Evolutionary conservation across 2,888 invertebrate species (phyloP), one percentile per base, ranked within the genome.

Genomic region (Molorchus minor): DNA sequence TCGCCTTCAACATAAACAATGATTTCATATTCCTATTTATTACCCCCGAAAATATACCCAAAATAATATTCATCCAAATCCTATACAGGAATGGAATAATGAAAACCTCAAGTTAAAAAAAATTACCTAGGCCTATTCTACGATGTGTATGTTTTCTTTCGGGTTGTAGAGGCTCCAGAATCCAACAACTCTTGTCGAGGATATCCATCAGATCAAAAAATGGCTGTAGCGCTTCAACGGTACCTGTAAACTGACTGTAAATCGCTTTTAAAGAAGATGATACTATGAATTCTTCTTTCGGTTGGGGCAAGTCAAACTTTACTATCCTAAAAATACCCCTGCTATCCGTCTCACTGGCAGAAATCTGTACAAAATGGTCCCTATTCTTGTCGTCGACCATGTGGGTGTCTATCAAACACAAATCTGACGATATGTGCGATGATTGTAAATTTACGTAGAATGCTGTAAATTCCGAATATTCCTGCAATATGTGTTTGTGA

Each of bases 161-260:
- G 3, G 79, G 79, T 10, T 70, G 67, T 49, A 75, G 73, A 4
- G 82, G 83, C 70, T 83, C 82, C 40, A 83, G 65, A 45, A 83
- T 75, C 68, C 76, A 77, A 65, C 79, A 78, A 49, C 67, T 70
- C 13, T 19, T 53, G 73, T 82, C 82, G 15, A 83, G 65, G 13
- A 71, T 72, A 43, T 81, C 81, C 78, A 83, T 77, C 10, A 76
- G 60, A 63, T 80, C 71, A 70, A 83, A 82, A 67, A 79, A 80
- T 3, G 68, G 67, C 53, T 81, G 79, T 41, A 81, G 62, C 3
- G 55, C 56, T 13, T 77, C 75, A 7, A 82, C 59, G 8, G 68
- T 47, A 0, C 47, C 61, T 8, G 73, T 38, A 62, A 77, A 79
- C 35, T 73, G 68, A 25, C 77, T 74, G 59, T 76, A 78, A 1